Evolutionary conservation across 2,113 vertebrate species (phyloP), one percentile per base, ranked within the genome.

Genomic region (Pteropus alecto): DNA sequence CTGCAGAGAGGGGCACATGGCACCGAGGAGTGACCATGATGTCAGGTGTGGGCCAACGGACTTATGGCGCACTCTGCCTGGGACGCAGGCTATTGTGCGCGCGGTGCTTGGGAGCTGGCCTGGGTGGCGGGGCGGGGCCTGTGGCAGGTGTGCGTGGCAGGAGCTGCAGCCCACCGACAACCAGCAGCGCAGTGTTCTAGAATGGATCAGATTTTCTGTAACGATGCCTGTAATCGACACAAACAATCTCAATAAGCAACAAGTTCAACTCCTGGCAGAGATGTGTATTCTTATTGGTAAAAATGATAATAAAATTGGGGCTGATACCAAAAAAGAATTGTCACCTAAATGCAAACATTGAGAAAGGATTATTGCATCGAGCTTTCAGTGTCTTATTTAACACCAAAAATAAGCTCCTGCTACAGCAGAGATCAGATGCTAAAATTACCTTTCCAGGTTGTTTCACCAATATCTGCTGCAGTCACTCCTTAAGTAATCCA

Each of bases 371-470:
- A 73, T 87, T 99, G 84, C 99, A 99, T 98, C 98, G 99, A 98
- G 99, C 99, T 7, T 99, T 99, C 98, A 99, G 99, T 51, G 99
- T 99, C 90, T 97, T 99, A 87, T 99, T 99, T 98, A 99, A 99
- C 96, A 98, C 98, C 0, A 99, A 99, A 94, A 99, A 99, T 73
- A 99, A 99, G 95, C 98, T 99, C 38, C 98, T 99, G 77, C 93
- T 99, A 86, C 99, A 99, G 90, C 99, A 99, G 98, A 98, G 99
- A 74, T 99, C 99, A 22, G 99, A 99, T 12, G 99, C 99, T 96
- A 99, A 99, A 98, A 99, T 99, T 97, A 99, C 99, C n/a, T 99
- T 99, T 97, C 99, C 99, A 99, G 99, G 99, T 93, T 99, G 99
- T 96, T 99, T 99, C 91, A 99, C 99, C 81, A 99, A 99, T 98